Percentiles rank a stretch among this genome's conserved stretches.
phyloP scores from a whole-genome alignment of 2,888 invertebrate genomes.

The Protophormia terraenovae region DNA sequence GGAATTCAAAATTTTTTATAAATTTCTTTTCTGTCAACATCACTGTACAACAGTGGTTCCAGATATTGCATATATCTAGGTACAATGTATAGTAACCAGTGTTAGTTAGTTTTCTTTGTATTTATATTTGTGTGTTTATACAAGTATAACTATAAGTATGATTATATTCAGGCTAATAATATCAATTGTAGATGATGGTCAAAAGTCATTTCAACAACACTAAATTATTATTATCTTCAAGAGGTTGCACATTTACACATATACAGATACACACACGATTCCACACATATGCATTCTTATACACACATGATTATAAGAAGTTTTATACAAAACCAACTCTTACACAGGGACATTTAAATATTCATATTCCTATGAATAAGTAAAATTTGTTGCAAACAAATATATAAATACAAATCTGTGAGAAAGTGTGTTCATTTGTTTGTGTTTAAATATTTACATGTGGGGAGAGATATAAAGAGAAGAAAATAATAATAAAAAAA shows the following conservation, averaged over 20 bases:
- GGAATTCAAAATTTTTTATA: no score
- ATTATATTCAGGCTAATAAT: conserved; percentile 74
- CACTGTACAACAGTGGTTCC: not conserved
- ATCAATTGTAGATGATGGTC: conserved; percentile 82
- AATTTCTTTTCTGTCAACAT: not conserved
- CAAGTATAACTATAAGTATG: conserved; percentile 52
- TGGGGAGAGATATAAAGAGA: conserved; percentile 7
- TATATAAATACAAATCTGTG: conserved; percentile 35
- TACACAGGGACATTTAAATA: conserved; percentile 30
- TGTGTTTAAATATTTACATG: conserved; percentile 22
- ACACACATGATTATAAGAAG: conserved; percentile 42
- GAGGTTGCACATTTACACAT: conserved; percentile 78
- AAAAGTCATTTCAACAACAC: conserved; percentile 82
- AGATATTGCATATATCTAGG: not conserved
- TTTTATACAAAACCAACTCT: conserved; percentile 39
- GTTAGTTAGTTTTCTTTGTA: conserved; percentile 39
- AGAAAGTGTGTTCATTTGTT: not conserved
- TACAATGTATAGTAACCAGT: not conserved
- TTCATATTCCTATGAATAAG: conserved; percentile 46
- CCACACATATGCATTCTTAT: conserved; percentile 19
- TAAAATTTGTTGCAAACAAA: conserved; percentile 57
- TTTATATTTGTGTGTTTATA: conserved; percentile 4
- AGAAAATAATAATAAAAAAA: not conserved
- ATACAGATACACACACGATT: not conserved
- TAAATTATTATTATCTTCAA: conserved; percentile 83